Evolutionary conservation across 2,797 vertebrate species (phyloP).

Genomic region (Sternotherus odoratus): DNA sequence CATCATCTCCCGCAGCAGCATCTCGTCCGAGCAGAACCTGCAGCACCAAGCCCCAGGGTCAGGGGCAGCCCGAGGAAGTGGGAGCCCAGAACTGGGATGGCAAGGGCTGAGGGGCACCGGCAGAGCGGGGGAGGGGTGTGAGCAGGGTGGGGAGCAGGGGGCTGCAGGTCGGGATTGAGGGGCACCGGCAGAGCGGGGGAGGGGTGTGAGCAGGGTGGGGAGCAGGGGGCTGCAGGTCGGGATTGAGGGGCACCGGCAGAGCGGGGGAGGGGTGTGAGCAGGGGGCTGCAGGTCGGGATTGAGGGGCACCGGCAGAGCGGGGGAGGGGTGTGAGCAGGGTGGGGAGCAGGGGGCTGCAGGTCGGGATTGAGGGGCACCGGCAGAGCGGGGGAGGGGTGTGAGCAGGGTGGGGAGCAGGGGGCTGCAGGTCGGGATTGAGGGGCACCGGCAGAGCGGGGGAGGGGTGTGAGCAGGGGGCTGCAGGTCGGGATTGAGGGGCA

Average conservation of each 20-base stretch:
- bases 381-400: too few species aligned
- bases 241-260: background rate
- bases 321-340: too few species aligned
- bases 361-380: too few species aligned
- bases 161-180: background rate
- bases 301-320: background rate
- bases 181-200: background rate
- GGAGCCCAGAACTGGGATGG: background rate
- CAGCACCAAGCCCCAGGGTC: rapidly evolving
- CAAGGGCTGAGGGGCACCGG: background rate
- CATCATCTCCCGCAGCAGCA: conserved; percentile 93
- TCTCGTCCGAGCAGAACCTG: conserved; percentile 92
- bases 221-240: background rate
- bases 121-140: background rate
- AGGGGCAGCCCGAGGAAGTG: background rate
- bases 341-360: too few species aligned
- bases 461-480: background rate
- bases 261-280: background rate
- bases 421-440: background rate
- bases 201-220: too few species aligned
- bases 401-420: too few species aligned
- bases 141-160: background rate
- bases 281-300: too few species aligned
- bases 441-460: background rate
- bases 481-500: background rate